Percentiles rank a stretch among this genome's conserved stretches.
Evolutionary conservation across 2,888 invertebrate species (phyloP).

Genomic region (Lamellibrachia columna): DNA sequence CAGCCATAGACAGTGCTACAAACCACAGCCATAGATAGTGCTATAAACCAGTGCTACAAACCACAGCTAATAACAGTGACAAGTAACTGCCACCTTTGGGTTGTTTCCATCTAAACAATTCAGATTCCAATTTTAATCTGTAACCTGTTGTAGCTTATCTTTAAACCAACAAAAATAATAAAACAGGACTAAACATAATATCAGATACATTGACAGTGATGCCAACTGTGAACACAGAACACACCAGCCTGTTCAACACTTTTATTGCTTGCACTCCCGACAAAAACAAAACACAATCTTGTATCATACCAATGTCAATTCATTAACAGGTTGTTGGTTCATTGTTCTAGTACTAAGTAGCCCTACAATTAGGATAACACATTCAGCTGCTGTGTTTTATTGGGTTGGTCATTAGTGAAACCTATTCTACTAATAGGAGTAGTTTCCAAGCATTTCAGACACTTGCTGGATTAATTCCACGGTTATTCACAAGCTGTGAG

Average conservation of each 20-base stretch:
- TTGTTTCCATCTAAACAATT: not conserved
- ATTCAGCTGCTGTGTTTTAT: not conserved
- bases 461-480: not conserved
- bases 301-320: not conserved
- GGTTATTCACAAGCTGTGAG: not conserved
- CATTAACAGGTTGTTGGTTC: not conserved
- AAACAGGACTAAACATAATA: not conserved
- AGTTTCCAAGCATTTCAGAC: not conserved
- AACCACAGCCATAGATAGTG: not conserved
- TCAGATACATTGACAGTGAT: not conserved
- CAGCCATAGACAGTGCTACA: not conserved
- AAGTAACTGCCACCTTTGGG: not conserved
- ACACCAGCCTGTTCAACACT: not conserved
- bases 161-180: not conserved
- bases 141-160: no score
- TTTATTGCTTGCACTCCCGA: conserved; percentile 1
- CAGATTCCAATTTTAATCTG: not conserved
- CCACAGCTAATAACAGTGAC: not conserved
- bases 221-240: not conserved
- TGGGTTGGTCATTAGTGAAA: not conserved
- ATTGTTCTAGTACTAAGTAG: no score
- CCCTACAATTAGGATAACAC: no score
- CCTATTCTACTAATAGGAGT: not conserved
- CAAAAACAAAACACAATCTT: not conserved
- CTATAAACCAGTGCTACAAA: not conserved